Conservation (phyloP, 2,113 vertebrate species). For the Nettapus auritus region DNA sequence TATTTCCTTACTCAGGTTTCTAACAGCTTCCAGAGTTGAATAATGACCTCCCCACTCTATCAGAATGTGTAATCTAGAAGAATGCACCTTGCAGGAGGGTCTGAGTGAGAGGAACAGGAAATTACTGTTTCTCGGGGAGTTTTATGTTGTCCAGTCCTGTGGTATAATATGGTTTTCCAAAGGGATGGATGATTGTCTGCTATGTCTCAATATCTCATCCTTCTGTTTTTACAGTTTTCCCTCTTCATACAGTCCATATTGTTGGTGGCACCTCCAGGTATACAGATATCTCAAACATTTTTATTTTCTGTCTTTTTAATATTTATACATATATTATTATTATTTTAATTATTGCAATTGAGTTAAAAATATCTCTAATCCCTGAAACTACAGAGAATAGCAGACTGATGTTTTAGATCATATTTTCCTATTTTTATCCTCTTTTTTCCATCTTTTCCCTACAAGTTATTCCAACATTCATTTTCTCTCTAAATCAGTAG, state of each 20-base stretch:
- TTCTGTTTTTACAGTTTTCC: neutral
- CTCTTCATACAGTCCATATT: neutral
- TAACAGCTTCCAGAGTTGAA: conserved; percentile 32
- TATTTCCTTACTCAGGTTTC: conserved; percentile 50
- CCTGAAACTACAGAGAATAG: neutral
- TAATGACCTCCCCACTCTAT: conserved; percentile 24
- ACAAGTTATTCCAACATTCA: neutral
- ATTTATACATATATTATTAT: too few relatives aligned
- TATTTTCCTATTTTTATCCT: neutral
- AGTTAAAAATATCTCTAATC: neutral
- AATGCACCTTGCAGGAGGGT: neutral
- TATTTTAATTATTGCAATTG: neutral
- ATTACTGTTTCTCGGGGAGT: neutral
- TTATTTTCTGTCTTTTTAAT: neutral
- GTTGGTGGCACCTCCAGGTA: neutral
- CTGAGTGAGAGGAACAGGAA: neutral
- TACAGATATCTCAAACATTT: neutral
- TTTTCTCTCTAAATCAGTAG: neutral
- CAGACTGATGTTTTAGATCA: neutral
- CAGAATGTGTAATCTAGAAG: conserved; percentile 46
- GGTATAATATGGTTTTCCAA: neutral
- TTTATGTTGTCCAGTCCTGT: neutral
- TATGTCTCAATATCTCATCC: fast-evolving
- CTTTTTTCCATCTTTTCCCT: fast-evolving
- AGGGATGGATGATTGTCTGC: neutral